Base-by-base conservation (phyloP, 2,888 invertebrate species). In the Gymnoscelis rufifasciata region DNA sequence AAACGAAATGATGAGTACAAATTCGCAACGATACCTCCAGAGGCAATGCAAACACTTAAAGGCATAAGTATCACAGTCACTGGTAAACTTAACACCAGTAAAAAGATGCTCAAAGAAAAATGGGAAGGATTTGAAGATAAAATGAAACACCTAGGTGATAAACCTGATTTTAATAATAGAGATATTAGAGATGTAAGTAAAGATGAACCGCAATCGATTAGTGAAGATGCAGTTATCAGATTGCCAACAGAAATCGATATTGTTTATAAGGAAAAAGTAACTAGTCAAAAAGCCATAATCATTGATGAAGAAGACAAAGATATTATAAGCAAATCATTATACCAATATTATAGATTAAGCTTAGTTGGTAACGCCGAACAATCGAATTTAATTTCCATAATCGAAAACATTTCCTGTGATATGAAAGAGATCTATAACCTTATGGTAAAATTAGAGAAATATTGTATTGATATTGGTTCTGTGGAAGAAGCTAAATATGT, bases 51-150 rank as follows among this genome's bases (percentile, higher is more conserved):
- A 61, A 83, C 89, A 7, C 66, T 90, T 3, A 89, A 89, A 74
- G 90, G 88, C 37, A 65, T 90, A 6, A 78, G 89, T 36, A 64
- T 76, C 1, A 80, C 84, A 14, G 78, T 90, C n/a, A 81, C 90
- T 0, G 90, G 83, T 44, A 90, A 88, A 70, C 65, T 90, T 4
- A 88, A 67, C 55, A 80, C 81, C 5, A 86, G 90, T 53, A 90
- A 89, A 52, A 90, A 87, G 60, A 82, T 81, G 23, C 67, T 90
- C 19, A 90, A 82, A 68, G 88, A 90, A 55, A 90, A 89, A 67
- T 90, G 90, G 89, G 88, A 83, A 13, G 83, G 77, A 42, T 78
- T 89, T 35, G 90, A 89, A 69, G 89, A 71, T 1, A 84, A 80
- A 74, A 81, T 88, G 73, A 88, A 87, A 66, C 72, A 82, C 57